A percentile compares a stretch with the other conserved stretches of the same genome.
phyloP scores from a whole-genome alignment of 2,113 vertebrate genomes.

The Acinonyx jubatus region DNA sequence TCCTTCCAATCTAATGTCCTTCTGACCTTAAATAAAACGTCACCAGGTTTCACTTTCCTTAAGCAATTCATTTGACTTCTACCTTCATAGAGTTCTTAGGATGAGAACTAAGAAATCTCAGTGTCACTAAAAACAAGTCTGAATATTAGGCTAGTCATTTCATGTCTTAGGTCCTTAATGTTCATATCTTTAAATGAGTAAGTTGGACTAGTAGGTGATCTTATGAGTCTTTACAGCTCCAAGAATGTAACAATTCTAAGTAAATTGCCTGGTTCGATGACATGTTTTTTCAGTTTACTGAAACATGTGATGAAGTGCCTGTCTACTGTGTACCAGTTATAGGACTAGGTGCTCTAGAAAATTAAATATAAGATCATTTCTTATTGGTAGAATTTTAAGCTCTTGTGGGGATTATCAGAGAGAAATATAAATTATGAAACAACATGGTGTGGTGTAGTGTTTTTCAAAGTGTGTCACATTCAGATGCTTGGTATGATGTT shows the following conservation, averaged over 20 bases:
- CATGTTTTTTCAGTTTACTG: neutral
- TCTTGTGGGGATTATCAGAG: neutral
- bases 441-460: neutral
- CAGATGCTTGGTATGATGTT: neutral
- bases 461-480: constrained; percentile 27
- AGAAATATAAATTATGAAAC: neutral
- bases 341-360: neutral
- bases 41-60: neutral
- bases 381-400: neutral
- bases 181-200: constrained; percentile 7
- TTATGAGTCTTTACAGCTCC: neutral
- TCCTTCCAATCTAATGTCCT: neutral
- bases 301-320: neutral
- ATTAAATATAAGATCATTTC: constrained; percentile 23
- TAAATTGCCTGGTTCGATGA: neutral
- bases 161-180: neutral
- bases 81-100: neutral
- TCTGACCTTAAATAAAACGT: constrained; percentile 12
- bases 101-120: constrained; percentile 16
- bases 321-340: neutral
- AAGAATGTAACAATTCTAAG: constrained; percentile 1
- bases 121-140: neutral
- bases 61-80: constrained; percentile 1
- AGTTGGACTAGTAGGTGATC: neutral
- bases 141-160: neutral